phyloP scores from a whole-genome alignment of 2,888 invertebrate genomes.

The Himalopsyche tibetana region DNA sequence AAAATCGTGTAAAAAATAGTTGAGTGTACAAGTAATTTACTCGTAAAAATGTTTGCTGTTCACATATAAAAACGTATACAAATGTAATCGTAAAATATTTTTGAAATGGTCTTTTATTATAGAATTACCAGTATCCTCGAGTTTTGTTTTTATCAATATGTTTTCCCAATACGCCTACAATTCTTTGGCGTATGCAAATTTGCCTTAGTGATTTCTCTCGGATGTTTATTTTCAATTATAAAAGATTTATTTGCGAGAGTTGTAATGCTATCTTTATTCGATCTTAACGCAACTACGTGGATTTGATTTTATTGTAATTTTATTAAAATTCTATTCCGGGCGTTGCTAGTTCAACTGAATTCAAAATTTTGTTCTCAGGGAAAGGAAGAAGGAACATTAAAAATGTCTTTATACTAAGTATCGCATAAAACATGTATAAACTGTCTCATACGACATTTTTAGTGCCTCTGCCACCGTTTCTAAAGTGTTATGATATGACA shows the following conservation, averaged over 20 bases:
- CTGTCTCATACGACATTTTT: neutral
- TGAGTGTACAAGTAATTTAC: too few relatives aligned
- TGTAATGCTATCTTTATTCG: neutral
- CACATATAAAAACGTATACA: too few relatives aligned
- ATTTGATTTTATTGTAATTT: slow-evolving; percentile 31
- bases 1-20: too few relatives aligned
- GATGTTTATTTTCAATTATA: slow-evolving; percentile 6
- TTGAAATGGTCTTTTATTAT: too few relatives aligned
- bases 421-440: neutral
- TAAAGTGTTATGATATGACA: slow-evolving; percentile 12
- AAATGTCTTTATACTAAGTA: neutral
- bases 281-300: neutral
- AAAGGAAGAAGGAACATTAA: neutral
- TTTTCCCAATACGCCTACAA: neutral
- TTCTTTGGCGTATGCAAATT: neutral
- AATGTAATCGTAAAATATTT: too few relatives aligned
- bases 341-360: neutral
- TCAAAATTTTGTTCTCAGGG: neutral
- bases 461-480: neutral
- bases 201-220: neutral
- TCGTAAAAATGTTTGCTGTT: too few relatives aligned
- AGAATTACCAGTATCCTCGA: too few relatives aligned
- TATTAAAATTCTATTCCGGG: slow-evolving; percentile 16
- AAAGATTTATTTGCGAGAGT: neutral
- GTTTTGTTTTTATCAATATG: too few relatives aligned